A percentile compares a stretch with the other conserved stretches of the same genome.
Conservation (phyloP, 2,113 vertebrate species). For the Rhinolophus sinicus region DNA sequence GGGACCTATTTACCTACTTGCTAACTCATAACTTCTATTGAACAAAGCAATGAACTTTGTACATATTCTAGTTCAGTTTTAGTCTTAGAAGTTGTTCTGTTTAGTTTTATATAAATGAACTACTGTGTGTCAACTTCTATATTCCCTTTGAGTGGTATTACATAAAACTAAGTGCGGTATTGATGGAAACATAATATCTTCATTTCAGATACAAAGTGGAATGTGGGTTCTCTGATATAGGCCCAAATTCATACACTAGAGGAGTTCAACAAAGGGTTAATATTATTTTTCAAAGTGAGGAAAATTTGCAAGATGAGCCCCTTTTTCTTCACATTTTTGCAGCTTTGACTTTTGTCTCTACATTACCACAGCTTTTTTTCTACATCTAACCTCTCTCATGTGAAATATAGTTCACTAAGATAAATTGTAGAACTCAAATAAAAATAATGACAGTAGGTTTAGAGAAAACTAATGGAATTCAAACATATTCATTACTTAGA, state of each 20-base stretch:
- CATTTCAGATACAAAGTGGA: background rate
- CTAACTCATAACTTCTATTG: conserved; percentile 26
- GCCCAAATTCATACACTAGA: background rate
- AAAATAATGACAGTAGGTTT: background rate
- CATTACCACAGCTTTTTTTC: background rate
- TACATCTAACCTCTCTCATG: background rate
- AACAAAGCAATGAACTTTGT: background rate
- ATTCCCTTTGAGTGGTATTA: conserved; percentile 19
- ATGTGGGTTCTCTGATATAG: background rate
- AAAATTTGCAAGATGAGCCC: background rate
- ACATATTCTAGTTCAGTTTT: conserved; percentile 36
- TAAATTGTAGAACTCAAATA: background rate
- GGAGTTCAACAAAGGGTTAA: background rate
- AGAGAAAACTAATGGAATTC: background rate
- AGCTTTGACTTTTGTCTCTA: background rate
- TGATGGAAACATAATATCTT: background rate
- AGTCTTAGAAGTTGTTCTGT: conserved; percentile 7
- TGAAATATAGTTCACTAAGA: background rate
- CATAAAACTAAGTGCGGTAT: background rate
- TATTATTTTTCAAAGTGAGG: background rate
- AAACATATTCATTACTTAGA: background rate
- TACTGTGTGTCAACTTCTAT: background rate
- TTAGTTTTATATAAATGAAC: background rate
- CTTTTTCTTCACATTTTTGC: background rate
- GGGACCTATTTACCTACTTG: background rate